phyloP scores from a whole-genome alignment of 1,140 invertebrate species.

The Paramacrobiotus metropolitanus region DNA sequence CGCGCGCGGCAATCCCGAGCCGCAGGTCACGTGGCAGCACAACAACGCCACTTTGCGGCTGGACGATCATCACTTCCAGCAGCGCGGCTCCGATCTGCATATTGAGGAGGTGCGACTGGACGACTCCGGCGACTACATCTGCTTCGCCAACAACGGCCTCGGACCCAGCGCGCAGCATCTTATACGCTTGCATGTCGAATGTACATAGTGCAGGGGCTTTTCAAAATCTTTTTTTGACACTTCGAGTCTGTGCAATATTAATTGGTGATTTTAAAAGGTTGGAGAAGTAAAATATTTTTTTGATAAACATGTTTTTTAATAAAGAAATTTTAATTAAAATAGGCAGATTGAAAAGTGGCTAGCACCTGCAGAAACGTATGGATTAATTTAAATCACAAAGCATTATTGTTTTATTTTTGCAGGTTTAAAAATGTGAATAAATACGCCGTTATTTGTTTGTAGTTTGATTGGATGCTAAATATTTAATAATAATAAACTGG shows the following conservation, averaged over 20 bases:
- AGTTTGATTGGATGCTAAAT: too few relatives aligned
- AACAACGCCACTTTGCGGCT: background rate
- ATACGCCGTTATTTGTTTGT: too few relatives aligned
- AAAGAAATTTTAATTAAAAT: background rate
- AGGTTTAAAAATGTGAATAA: too few relatives aligned
- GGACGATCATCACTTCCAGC: background rate
- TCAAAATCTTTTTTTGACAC: too few relatives aligned
- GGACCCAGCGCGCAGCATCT: slow-evolving; percentile 33
- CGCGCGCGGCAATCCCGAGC: slow-evolving; percentile 44
- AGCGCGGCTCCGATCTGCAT: background rate
- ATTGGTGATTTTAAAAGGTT: too few relatives aligned
- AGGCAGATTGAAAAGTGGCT: too few relatives aligned
- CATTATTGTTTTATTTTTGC: background rate
- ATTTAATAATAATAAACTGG: too few relatives aligned
- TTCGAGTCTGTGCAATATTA: too few relatives aligned
- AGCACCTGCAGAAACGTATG: too few relatives aligned
- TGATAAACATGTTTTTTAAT: background rate
- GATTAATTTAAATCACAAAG: too few relatives aligned
- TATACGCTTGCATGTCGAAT: background rate
- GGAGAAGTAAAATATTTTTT: background rate
- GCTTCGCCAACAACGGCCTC: slow-evolving; percentile 58
- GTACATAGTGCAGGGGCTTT: too few relatives aligned
- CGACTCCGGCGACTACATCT: slow-evolving; percentile 30
- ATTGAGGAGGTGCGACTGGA: background rate
- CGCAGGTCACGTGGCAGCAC: slow-evolving; percentile 39